Percentiles rank a stretch among this genome's conserved stretches.
Conservation (phyloP, 1,140 invertebrate genomes). For the Listronotus oregonensis region DNA sequence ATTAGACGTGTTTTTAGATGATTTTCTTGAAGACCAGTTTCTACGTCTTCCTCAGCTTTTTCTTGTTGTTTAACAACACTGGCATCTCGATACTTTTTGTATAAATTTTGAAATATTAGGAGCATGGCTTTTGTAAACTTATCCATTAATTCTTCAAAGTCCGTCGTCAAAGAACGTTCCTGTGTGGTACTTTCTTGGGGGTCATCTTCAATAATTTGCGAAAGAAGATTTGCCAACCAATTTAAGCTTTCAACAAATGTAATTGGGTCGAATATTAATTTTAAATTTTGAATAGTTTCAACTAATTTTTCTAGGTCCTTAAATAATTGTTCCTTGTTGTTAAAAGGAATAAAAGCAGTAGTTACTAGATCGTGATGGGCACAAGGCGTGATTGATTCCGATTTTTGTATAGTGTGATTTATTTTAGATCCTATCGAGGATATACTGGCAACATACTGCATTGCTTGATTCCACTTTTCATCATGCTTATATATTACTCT, state of each 20-base stretch:
- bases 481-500: conserved; percentile 56
- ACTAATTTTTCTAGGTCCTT: conserved; percentile 34
- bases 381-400: conserved; percentile 40
- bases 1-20: conserved; percentile 68
- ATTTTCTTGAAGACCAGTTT: conserved; percentile 62
- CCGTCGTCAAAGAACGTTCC: conserved; percentile 15
- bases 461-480: conserved; percentile 59
- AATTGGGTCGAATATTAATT: conserved; percentile 39
- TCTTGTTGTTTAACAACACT: conserved; percentile 28
- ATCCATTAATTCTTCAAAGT: conserved; percentile 59
- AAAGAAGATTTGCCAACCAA: conserved; percentile 31
- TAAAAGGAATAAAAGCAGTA: conserved; percentile 27
- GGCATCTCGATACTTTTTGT: conserved; percentile 63
- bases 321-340: conserved; percentile 10
- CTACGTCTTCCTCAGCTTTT: conserved; percentile 41
- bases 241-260: conserved; percentile 34
- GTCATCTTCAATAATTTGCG: conserved; percentile 9
- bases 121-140: conserved; percentile 65
- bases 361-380: conserved; percentile 13
- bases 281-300: conserved; percentile 48
- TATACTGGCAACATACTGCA: conserved; percentile 56
- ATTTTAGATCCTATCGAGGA: conserved; percentile 57
- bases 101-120: conserved; percentile 70
- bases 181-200: conserved; percentile 42
- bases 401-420: conserved; percentile 54